Conservation (phyloP, 1,140 invertebrate genomes). For the Fopius arisanus region DNA sequence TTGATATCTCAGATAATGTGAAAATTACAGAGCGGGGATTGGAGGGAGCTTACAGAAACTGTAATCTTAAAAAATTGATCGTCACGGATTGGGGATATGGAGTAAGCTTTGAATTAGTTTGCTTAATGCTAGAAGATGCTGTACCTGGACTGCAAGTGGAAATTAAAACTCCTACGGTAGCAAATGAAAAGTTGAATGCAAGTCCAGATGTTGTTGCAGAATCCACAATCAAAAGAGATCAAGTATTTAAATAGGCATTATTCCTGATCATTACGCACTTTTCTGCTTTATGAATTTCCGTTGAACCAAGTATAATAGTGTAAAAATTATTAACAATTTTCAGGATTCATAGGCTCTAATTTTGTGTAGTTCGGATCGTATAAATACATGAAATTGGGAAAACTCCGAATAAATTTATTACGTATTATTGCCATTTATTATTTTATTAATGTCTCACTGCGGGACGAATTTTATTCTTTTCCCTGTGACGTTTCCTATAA, state of each 20-base stretch:
- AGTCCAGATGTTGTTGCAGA: background rate
- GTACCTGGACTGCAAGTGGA: conserved; percentile 46
- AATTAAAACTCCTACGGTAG: conserved; percentile 36
- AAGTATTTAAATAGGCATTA: background rate
- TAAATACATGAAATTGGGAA: background rate
- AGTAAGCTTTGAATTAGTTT: conserved; percentile 66
- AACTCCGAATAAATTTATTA: background rate
- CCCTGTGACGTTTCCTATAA: conserved; percentile 49
- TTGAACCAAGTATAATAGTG: too few species aligned
- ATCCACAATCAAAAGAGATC: background rate
- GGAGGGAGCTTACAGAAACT: conserved; percentile 70
- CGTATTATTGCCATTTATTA: conserved; percentile 3
- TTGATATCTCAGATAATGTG: conserved; percentile 77
- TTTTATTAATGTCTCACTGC: conserved; percentile 2
- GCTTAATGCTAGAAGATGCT: conserved; percentile 68
- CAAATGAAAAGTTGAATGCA: background rate
- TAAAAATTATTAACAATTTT: too few species aligned
- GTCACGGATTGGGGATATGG: conserved; percentile 55
- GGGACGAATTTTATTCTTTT: conserved; percentile 46
- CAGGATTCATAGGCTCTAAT: background rate
- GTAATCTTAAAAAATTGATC: conserved; percentile 66
- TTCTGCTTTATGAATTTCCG: too few species aligned
- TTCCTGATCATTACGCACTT: too few species aligned
- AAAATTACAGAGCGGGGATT: conserved; percentile 73
- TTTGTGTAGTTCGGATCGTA: background rate